phyloP scores from a whole-genome alignment of 2,113 vertebrate species.

The Heterochromis multidens region DNA sequence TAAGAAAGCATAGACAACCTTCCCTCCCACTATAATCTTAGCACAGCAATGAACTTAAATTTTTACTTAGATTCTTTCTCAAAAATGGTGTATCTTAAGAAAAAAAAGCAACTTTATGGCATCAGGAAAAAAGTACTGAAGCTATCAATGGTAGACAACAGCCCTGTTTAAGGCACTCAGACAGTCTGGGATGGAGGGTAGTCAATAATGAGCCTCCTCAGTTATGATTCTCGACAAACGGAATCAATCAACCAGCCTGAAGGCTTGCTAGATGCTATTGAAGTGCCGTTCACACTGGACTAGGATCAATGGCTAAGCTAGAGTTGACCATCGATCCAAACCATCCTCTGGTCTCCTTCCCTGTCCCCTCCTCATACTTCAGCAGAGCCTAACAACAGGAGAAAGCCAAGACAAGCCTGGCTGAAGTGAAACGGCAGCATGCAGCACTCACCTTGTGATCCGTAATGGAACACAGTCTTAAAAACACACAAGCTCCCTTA shows the following conservation, averaged over 20 bases:
- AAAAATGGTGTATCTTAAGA: neutral
- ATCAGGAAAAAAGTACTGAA: neutral
- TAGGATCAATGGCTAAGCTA: conserved; percentile 54
- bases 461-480: neutral
- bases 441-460: neutral
- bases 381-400: conserved; percentile 30
- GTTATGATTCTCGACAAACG: conserved; percentile 52
- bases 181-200: conserved; percentile 33
- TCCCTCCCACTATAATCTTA: neutral
- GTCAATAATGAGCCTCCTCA: conserved; percentile 57
- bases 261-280: conserved; percentile 30
- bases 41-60: neutral
- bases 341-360: conserved; percentile 20
- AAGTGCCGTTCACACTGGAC: conserved; percentile 50
- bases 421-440: neutral
- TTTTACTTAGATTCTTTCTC: neutral
- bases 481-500: neutral
- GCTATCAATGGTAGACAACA: neutral
- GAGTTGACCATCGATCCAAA: conserved; percentile 54
- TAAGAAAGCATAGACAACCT: neutral
- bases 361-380: conserved; percentile 27
- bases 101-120: neutral
- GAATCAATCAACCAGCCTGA: conserved; percentile 47
- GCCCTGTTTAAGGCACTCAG: conserved; percentile 28
- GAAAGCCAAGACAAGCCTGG: neutral